Evolutionary conservation across 2,113 vertebrate species (phyloP), one percentile per base, ranked within the genome.

Genomic region (Danionella cerebrum): DNA sequence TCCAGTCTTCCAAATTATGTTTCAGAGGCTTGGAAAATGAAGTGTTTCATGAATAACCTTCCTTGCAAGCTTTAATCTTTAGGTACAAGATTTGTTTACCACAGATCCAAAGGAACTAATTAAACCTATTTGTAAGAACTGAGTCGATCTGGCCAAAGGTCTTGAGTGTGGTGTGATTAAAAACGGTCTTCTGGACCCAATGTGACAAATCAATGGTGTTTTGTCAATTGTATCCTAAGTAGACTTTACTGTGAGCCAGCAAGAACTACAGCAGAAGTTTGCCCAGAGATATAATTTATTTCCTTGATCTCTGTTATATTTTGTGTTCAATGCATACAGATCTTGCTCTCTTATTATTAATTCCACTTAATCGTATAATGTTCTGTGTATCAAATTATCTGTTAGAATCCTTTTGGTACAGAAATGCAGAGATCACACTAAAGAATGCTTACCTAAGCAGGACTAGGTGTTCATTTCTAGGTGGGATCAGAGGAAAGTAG

Each of bases 81-180:
- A 27, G 68, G 47, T 39, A 41, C 22, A 27, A 44, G 7, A 45
- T 29, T 42, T n/a, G 24, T 62, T 48, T 35, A 35, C 12, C 12
- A 66, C 53, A 50, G 33, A 72, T 69, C 50, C 47, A 69, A 66
- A 27, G n/a, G 36, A 57, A 69, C 65, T 72, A 72, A 76, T 69
- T 66, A 59, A 72, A 65, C 57, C 44, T 65, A 65, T 72, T 69
- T 65, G 54, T 67, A 69, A 65, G 66, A 74, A 59, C 45, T 53
- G 6, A 60, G 69, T 69, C 24, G 47, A 68, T 54, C 52, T 69
- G 22, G 12, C 52, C 21, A 55, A 18, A 4, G 3, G 19, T 16
- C 21, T 27, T 54, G 45, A 74, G 64, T 47, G 33, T 42, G 33
- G 42, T 44, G 54, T 72, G 70, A 72, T 72, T 72, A 60, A 72